Evolutionary conservation across 2,888 invertebrate species (phyloP).

Genomic region (Euplexia lucipara): DNA sequence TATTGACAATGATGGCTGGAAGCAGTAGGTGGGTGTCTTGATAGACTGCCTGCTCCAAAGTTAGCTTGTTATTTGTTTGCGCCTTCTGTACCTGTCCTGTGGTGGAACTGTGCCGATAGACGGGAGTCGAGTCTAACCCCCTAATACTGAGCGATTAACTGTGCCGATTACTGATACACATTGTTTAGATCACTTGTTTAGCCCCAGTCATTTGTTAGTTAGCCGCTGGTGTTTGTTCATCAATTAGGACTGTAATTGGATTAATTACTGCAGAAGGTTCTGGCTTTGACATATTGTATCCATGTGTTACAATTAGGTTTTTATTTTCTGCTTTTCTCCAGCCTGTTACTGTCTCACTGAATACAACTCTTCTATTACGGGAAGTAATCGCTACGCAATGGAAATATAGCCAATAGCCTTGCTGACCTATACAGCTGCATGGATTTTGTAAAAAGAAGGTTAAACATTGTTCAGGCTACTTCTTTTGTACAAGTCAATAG

Average conservation of each 20-base stretch:
- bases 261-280: conserved; percentile 20
- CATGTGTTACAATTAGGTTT: neutral
- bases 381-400: no score
- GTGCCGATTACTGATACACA: conserved; percentile 53
- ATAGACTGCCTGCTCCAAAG: no score
- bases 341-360: no score
- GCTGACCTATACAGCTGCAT: no score
- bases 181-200: conserved; percentile 60
- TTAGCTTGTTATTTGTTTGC: neutral
- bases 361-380: no score
- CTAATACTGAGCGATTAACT: conserved; percentile 50
- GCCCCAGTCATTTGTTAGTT: conserved; percentile 46
- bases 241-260: conserved; percentile 26
- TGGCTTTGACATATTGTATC: neutral
- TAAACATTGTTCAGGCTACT: conserved; percentile 26
- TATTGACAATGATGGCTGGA: no score
- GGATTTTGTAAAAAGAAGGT: conserved; percentile 13
- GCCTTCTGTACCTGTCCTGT: conserved; percentile 18
- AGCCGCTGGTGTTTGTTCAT: conserved; percentile 33
- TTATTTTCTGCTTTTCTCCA: no score
- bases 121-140: conserved; percentile 22
- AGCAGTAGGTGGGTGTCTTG: no score
- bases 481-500: conserved; percentile 19
- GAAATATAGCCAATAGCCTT: no score
- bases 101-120: conserved; percentile 19